Base-by-base conservation (phyloP, 2,888 invertebrate genomes). In the Lasioglossum vierecki region DNA sequence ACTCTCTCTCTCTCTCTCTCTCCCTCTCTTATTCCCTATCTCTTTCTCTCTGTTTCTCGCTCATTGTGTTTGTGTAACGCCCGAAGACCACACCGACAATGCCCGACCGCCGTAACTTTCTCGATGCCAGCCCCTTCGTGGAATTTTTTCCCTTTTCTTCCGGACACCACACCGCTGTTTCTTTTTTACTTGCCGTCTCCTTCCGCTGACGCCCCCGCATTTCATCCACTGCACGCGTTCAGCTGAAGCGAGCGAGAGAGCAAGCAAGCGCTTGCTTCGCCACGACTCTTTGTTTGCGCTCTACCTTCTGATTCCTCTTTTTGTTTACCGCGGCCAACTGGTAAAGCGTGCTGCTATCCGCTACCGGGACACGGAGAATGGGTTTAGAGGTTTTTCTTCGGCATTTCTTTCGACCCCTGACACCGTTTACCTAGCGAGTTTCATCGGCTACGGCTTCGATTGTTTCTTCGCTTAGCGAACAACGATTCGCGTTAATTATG, bases 41-140 rank as follows among this genome's bases (percentile, higher is more conserved):
- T 57, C 22, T n/a, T n/a, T 57, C 53, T 53, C 22, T n/a, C n/a
- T n/a, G 53, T 9, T 9, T 53, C 53, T n/a, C 53, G n/a, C 53
- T 91, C 93, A 91, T 91, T 93, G 93, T 92, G 90, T 92, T 92
- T 92, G 91, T 89, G 90, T 92, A 91, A 91, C 90, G 91, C 89
- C 82, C 89, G 87, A 91, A 91, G 91, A 91, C 91, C 91, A 86
- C 91, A 89, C 89, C 88, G 90, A 91, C 91, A 91, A 91, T 91
- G 90, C 88, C 68, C 82, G 83, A 83, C 89, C 85, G 88, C 82
- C 86, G 89, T 92, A 92, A 92, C 91, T 91, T 92, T 91, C 88
- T 77, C 83, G 39, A 68, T 63, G 66, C 78, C 82, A 81, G 75
- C 79, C 18, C 60, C 75, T 72, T 30, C 82, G 60, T 41, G 81